Conservation (phyloP, 2,888 invertebrate species). For the Netelia melanura region DNA sequence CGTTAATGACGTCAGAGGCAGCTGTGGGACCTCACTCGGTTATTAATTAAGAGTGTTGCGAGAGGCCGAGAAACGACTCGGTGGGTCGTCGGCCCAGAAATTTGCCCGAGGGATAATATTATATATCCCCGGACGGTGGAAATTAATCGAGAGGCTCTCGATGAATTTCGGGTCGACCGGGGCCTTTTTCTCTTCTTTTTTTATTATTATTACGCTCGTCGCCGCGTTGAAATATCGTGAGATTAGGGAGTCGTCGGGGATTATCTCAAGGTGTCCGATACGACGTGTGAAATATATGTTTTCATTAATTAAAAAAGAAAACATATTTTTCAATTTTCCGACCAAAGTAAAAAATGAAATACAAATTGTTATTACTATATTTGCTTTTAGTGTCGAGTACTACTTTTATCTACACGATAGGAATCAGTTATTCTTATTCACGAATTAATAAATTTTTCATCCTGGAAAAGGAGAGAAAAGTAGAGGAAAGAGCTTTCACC, state of each 20-base stretch:
- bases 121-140: constrained; percentile 65
- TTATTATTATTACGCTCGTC: background rate
- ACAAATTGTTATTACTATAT: too few relatives aligned
- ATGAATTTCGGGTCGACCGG: constrained; percentile 74
- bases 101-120: constrained; percentile 77
- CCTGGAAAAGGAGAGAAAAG: background rate
- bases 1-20: constrained; percentile 82
- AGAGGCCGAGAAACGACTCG: constrained; percentile 65
- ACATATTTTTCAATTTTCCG: too few relatives aligned
- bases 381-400: too few relatives aligned
- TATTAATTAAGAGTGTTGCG: constrained; percentile 81
- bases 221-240: constrained; percentile 14
- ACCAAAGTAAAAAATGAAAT: too few relatives aligned
- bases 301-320: too few relatives aligned
- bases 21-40: constrained; percentile 78
- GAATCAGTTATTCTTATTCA: background rate
- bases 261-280: background rate
- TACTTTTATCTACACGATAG: too few relatives aligned
- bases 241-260: constrained; percentile 29
- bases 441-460: background rate
- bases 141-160: constrained; percentile 79
- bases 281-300: too few relatives aligned
- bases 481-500: constrained; percentile 46
- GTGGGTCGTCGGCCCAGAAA: constrained; percentile 73
- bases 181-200: constrained; percentile 26